phyloP scores from a whole-genome alignment of 2,888 invertebrate genomes.

The Plusia festucae region DNA sequence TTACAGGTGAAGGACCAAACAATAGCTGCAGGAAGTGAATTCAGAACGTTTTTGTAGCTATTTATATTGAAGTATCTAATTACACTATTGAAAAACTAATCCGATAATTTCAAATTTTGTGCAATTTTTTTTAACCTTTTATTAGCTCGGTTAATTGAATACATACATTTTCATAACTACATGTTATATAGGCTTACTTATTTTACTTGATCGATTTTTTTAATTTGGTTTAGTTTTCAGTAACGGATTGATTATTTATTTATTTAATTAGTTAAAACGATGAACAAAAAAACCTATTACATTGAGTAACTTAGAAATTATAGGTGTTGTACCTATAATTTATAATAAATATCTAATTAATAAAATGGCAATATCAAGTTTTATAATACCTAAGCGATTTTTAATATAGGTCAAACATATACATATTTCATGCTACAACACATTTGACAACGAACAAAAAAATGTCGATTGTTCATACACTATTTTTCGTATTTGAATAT shows the following conservation, averaged over 20 bases:
- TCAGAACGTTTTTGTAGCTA: constrained; percentile 32
- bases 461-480: neutral
- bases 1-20: constrained; percentile 66
- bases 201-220: too few species aligned
- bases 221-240: neutral
- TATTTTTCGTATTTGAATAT: constrained; percentile 17
- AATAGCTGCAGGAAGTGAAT: constrained; percentile 63
- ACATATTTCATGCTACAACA: neutral
- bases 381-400: too few species aligned
- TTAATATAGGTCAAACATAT: neutral
- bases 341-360: neutral
- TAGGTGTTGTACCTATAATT: too few species aligned
- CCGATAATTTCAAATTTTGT: constrained; percentile 30
- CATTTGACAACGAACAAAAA: neutral
- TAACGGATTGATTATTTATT: too few species aligned
- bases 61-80: constrained; percentile 33
- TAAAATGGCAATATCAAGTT: too few species aligned
- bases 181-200: too few species aligned
- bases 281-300: too few species aligned
- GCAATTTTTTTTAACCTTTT: neutral
- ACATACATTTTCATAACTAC: too few species aligned
- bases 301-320: too few species aligned
- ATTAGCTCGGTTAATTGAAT: too few species aligned
- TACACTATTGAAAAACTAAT: constrained; percentile 24
- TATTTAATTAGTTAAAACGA: too few species aligned